These are phyloP conservation scores for Virgularia gustaviana DNA, from an alignment of 92 coral and sea anemone genomes.

Conservation along the genomic window DNA sequence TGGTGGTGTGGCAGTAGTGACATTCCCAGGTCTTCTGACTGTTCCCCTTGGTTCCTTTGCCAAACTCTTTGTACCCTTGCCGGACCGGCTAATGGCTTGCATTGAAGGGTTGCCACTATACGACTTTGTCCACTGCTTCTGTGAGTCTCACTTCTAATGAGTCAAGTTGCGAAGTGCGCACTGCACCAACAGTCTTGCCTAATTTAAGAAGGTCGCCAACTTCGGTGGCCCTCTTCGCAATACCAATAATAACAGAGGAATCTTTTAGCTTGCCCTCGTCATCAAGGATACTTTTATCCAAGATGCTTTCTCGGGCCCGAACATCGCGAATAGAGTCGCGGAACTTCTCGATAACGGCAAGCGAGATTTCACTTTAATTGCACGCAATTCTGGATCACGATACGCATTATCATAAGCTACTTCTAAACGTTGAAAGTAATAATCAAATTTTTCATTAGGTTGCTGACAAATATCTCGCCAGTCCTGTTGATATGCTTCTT, in stretches of 20 bases:
- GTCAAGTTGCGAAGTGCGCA: no score
- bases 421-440: background rate
- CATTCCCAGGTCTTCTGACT: background rate
- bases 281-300: conserved; percentile 87
- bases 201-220: background rate
- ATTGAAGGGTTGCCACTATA: no score
- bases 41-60: background rate
- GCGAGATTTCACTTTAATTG: background rate
- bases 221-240: background rate
- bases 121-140: no score
- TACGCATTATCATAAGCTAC: conserved; percentile 12
- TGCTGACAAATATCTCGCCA: conserved; percentile 1
- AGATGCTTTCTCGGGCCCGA: conserved; percentile 2
- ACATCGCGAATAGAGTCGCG: conserved; percentile 6
- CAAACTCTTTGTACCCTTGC: no score
- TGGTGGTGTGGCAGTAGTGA: no score
- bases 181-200: background rate
- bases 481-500: conserved; percentile 1
- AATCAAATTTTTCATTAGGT: background rate
- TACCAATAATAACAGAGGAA: background rate
- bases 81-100: background rate
- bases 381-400: background rate
- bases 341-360: background rate
- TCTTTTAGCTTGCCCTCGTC: conserved; percentile 67
- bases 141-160: no score